These are phyloP conservation scores for Crossocerus cetratus DNA, from an alignment of 2,888 invertebrate species.

Conservation along the genomic window DNA sequence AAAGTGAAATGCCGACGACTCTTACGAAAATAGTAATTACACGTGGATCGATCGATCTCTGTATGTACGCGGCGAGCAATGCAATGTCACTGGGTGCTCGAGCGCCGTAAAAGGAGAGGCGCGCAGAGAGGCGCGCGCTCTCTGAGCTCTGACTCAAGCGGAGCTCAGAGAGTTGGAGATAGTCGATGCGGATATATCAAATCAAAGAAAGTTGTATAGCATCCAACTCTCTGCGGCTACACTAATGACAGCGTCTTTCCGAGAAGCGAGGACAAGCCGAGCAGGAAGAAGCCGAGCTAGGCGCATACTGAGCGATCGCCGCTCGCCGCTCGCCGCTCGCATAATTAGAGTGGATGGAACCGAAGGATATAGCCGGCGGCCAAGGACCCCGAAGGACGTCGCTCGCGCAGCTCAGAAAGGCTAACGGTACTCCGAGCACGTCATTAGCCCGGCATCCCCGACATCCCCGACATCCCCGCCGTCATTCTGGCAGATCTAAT, in stretches of 20 bases:
- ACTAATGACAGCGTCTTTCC: background rate
- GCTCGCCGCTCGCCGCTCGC: too few relatives aligned
- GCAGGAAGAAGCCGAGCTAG: constrained; percentile 26
- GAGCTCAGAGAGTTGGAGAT: too few relatives aligned
- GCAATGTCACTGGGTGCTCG: too few relatives aligned
- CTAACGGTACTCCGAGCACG: constrained; percentile 64
- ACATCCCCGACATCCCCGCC: constrained; percentile 40
- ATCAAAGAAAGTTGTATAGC: background rate
- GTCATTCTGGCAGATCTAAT: constrained; percentile 7
- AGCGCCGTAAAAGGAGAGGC: too few relatives aligned
- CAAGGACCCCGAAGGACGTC: constrained; percentile 61
- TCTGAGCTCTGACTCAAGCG: too few relatives aligned
- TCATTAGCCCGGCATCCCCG: constrained; percentile 41
- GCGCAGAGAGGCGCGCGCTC: too few relatives aligned
- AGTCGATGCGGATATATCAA: too few relatives aligned
- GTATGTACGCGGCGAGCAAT: too few relatives aligned
- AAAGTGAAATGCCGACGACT: background rate
- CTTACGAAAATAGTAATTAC: background rate
- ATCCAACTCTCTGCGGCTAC: background rate
- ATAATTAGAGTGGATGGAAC: constrained; percentile 61
- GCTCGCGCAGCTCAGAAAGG: constrained; percentile 59
- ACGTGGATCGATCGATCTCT: background rate
- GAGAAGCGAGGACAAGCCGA: background rate
- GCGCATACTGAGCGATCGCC: constrained; percentile 31
- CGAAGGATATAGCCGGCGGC: constrained; percentile 47